These are phyloP conservation scores for Drosophila triauraria DNA, from an alignment of 1,140 invertebrate genomes.

Conservation along the genomic window DNA sequence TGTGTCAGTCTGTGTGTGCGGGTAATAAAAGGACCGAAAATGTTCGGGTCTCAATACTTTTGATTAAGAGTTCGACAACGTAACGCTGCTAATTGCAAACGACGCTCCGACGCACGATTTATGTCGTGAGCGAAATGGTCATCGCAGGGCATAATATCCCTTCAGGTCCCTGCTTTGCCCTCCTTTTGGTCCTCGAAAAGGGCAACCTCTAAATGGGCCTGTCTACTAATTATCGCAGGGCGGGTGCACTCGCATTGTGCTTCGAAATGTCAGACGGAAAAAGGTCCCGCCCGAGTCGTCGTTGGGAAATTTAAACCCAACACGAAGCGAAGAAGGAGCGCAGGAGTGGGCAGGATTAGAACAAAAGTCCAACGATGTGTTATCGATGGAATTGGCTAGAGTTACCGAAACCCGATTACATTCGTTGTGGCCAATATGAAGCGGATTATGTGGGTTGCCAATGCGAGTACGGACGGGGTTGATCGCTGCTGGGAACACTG, in stretches of 20 bases:
- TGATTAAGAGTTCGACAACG: conserved; percentile 81
- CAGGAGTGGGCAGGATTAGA: conserved; percentile 6
- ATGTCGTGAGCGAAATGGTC: conserved; percentile 69
- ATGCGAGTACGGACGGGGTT: conserved; percentile 11
- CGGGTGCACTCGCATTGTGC: conserved; percentile 41
- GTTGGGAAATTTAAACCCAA: conserved; percentile 40
- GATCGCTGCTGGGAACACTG: conserved; percentile 18
- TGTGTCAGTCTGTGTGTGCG: conserved; percentile 22
- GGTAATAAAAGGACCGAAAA: conserved; percentile 66
- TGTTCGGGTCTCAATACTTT: conserved; percentile 75
- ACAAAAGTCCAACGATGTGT: conserved; percentile 32
- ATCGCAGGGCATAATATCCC: conserved; percentile 8
- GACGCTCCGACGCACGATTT: conserved; percentile 73
- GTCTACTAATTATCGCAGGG: conserved; percentile 74
- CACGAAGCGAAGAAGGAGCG: too few relatives aligned
- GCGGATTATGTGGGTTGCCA: conserved; percentile 47
- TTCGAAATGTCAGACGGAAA: conserved; percentile 42
- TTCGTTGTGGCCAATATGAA: conserved; percentile 44
- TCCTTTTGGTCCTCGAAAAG: conserved; percentile 18
- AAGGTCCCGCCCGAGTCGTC: conserved; percentile 15
- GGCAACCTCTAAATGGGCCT: conserved; percentile 66
- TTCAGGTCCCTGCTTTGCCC: conserved; percentile 2
- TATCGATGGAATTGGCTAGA: conserved; percentile 55
- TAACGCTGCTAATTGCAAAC: conserved; percentile 79
- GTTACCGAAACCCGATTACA: conserved; percentile 50